Base-by-base conservation (phyloP, 2,113 vertebrate genomes). In the Platanista minor region DNA sequence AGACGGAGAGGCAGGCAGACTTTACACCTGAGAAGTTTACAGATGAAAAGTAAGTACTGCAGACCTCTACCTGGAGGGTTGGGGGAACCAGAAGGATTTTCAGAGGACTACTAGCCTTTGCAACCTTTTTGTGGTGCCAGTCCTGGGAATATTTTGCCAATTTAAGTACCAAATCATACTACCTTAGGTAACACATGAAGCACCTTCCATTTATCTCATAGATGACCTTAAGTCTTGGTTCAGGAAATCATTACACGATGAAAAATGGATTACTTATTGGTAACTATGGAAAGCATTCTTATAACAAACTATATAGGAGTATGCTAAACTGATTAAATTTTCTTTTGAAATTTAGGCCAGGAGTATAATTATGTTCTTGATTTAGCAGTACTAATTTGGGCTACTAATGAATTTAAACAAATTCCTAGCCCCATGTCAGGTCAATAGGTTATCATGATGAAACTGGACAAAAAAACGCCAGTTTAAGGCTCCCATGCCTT, bases 31-130 rank as follows among this genome's bases (percentile, higher is more conserved):
- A 98, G n/a, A 98, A 96, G 97, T 91, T 93, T 39, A 71, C 95
- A 41, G 93, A 95, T 75, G 98, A 96, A 43, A 99, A 90, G 99
- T 99, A 97, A 1, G 98, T 98, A 54, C 67, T 3, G 18, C 23
- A 54, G 43, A 66, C 43, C 57, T 88, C 0, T 0, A 23, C 25
- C 2, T 27, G 13, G 33, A 46, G 54, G 29, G 13, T 5, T 33
- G 13, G 43, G 72, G 36, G 39, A 27, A 7, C 46, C n/a, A 21
- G 9, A 27, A 41, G 39, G 59, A 13, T 57, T 41, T 46, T 77
- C 62, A 39, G 52, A 64, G 41, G 31, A 52, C 29, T 49, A 0
- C 18, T n/a, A 15, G 39, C 54, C 62, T 67, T 71, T 62, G 46
- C 29, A 33, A 54, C 43, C 64, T 92, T 54, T 72, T 27, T 8